Evolutionary conservation across 2,113 vertebrate genomes (phyloP).

Genomic region (Ploceus nigricollis): DNA sequence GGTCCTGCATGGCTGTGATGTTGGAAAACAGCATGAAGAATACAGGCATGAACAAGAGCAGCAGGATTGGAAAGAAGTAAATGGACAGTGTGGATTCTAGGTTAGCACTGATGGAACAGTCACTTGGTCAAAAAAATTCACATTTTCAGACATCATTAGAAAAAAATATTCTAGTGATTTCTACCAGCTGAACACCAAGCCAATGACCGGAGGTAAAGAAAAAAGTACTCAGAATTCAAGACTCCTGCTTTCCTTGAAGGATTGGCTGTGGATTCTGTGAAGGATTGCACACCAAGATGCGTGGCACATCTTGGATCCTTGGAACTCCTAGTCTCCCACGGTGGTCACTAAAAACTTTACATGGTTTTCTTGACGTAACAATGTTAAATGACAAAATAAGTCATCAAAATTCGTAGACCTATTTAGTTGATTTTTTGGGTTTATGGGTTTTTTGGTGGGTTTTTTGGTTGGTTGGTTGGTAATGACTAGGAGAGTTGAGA

Average conservation of each 20-base stretch:
- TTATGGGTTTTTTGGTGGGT: not conserved
- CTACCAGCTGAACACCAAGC: not conserved
- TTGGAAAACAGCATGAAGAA: not conserved
- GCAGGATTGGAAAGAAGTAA: not conserved
- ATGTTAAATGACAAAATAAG: not conserved
- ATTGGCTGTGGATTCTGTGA: not conserved
- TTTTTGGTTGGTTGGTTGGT: not conserved
- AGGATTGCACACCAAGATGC: no score
- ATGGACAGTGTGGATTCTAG: not conserved
- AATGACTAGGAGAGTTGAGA: not conserved
- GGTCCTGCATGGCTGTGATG: not conserved
- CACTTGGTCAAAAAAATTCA: not conserved
- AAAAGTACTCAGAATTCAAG: not conserved
- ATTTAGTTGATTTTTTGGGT: no score
- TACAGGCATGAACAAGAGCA: not conserved
- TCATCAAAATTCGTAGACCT: not conserved
- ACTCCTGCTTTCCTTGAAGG: not conserved
- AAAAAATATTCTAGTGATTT: not conserved
- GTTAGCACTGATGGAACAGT: not conserved
- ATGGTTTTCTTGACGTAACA: not conserved
- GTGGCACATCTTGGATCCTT: rapidly evolving
- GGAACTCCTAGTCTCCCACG: not conserved
- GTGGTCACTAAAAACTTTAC: not conserved
- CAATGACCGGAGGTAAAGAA: not conserved
- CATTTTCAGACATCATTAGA: not conserved